A percentile compares a stretch with the other conserved stretches of the same genome.
Conservation (phyloP, 1,140 invertebrate genomes). For the Lepeophtheirus salmonis region DNA sequence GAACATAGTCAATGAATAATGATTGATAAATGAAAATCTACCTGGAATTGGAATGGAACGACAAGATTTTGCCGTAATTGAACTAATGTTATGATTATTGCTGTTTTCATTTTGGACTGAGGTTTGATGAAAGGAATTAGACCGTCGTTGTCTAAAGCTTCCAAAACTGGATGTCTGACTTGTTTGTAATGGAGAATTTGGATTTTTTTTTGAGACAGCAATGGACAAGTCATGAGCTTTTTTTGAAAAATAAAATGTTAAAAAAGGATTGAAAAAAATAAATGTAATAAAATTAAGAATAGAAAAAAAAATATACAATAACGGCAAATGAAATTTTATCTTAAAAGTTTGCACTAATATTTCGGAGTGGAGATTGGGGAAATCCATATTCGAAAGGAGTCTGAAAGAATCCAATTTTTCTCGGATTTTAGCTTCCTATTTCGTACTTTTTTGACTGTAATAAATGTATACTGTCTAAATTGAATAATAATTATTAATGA, state of each 20-base stretch:
- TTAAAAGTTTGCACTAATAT: not conserved
- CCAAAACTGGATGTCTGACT: not conserved
- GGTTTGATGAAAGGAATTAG: not conserved
- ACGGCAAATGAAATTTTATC: not conserved
- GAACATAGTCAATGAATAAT: too few relatives aligned
- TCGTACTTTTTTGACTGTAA: not conserved
- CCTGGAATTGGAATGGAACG: not conserved
- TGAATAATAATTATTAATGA: not conserved
- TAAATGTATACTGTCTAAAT: not conserved
- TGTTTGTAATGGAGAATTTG: not conserved
- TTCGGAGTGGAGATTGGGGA: not conserved
- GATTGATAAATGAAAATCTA: too few relatives aligned
- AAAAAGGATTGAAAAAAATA: not conserved
- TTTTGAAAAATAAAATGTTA: too few relatives aligned
- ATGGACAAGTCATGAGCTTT: not conserved
- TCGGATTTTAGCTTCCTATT: not conserved
- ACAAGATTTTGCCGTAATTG: not conserved
- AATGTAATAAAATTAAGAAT: not conserved
- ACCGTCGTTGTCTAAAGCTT: not conserved
- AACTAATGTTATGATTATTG: not conserved
- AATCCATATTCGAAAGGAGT: not conserved
- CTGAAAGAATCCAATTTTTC: not conserved
- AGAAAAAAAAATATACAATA: not conserved
- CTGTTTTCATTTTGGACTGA: not conserved
- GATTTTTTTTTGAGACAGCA: not conserved